A percentile compares a stretch with the other conserved stretches of the same genome.
Conservation (phyloP, 92 coral and sea anemone genomes). For the Metridium senile region DNA sequence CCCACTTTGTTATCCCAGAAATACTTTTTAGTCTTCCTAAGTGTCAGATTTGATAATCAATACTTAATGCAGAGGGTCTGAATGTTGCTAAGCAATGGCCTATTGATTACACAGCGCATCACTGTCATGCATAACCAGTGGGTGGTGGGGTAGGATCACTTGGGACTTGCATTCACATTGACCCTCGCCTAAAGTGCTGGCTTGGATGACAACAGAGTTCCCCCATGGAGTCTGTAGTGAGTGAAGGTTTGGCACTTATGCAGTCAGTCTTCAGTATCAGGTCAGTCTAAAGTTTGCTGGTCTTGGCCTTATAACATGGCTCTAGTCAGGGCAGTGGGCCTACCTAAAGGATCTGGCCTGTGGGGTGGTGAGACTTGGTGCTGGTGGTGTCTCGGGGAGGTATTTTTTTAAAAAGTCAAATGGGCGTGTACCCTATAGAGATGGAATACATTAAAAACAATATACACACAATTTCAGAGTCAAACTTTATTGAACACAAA, state of each 20-base stretch:
- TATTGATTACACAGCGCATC: slow-evolving; percentile 31
- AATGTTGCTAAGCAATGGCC: slow-evolving; percentile 14
- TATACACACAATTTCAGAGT: not conserved
- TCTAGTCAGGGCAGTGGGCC: slow-evolving; percentile 29
- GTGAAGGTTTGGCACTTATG: slow-evolving; percentile 18
- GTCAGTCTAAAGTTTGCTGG: slow-evolving; percentile 30
- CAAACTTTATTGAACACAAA: not conserved
- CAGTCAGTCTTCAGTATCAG: slow-evolving; percentile 15
- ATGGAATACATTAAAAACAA: slow-evolving; percentile 30
- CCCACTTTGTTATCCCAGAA: slow-evolving; percentile 19
- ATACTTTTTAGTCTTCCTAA: slow-evolving; percentile 8
- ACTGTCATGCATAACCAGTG: slow-evolving; percentile 21
- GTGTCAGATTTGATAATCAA: slow-evolving; percentile 17
- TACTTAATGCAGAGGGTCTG: slow-evolving; percentile 11
- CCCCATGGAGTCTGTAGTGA: slow-evolving; percentile 25
- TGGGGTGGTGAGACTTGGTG: slow-evolving; percentile 38
- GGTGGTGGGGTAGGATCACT: slow-evolving; percentile 26
- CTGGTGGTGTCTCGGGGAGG: slow-evolving; percentile 42
- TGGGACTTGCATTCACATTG: slow-evolving; percentile 15
- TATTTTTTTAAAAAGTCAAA: slow-evolving; percentile 20
- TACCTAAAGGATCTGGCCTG: slow-evolving; percentile 25
- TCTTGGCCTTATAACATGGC: slow-evolving; percentile 22
- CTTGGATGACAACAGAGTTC: slow-evolving; percentile 24
- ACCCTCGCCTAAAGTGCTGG: slow-evolving; percentile 24
- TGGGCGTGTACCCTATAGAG: slow-evolving; percentile 35